phyloP scores from a whole-genome alignment of 1,140 invertebrate genomes.

The Ridgeia piscesae region DNA sequence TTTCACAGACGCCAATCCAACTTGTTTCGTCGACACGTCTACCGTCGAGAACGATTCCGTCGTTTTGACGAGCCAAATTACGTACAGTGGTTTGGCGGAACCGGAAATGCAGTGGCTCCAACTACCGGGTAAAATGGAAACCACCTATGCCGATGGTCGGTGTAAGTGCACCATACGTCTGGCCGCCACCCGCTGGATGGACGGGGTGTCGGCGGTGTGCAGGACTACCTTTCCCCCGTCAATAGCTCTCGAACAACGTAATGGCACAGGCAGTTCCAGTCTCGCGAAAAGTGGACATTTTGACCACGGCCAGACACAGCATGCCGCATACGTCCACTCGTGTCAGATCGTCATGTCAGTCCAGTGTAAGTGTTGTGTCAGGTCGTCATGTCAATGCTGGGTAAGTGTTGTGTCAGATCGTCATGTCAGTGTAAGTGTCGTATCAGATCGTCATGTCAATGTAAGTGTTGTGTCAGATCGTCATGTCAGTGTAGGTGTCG shows the following conservation, averaged over 20 bases:
- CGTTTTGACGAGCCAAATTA: background rate
- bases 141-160: background rate
- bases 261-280: background rate
- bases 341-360: background rate
- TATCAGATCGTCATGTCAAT: too few species aligned
- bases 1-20: background rate
- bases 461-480: too few species aligned
- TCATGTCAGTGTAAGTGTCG: too few species aligned
- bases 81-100: background rate
- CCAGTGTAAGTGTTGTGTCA: background rate
- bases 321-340: background rate
- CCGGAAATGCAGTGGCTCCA: background rate
- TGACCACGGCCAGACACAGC: background rate
- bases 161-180: background rate
- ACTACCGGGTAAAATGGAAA: background rate
- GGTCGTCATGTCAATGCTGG: too few species aligned
- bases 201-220: background rate
- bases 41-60: background rate
- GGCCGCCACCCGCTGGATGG: background rate
- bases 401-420: too few species aligned
- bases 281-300: background rate
- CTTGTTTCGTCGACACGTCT: background rate
- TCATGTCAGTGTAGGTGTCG: too few species aligned
- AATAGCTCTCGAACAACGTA: background rate
- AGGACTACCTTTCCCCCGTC: background rate